phyloP scores from a whole-genome alignment of 1,140 invertebrate genomes.

The Matsumurasca onukii region DNA sequence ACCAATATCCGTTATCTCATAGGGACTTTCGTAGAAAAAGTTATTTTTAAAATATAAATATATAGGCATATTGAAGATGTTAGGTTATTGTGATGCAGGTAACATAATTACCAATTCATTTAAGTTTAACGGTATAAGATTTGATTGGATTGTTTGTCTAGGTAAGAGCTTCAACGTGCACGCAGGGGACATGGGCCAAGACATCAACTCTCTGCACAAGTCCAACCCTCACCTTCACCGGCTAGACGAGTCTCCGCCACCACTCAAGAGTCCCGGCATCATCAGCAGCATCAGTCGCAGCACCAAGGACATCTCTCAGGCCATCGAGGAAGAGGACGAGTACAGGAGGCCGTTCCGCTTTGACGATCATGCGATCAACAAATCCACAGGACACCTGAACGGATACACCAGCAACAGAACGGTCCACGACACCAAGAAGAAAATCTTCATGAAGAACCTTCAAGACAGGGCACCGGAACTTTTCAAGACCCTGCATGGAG shows the following conservation, averaged over 20 bases:
- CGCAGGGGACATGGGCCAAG: slow-evolving; percentile 45
- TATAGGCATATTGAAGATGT: no score
- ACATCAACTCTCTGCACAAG: slow-evolving; percentile 58
- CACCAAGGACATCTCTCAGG: slow-evolving; percentile 62
- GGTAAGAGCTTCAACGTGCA: slow-evolving; percentile 86
- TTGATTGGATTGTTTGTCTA: no score
- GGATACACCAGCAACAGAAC: slow-evolving; percentile 46
- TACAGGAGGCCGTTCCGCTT: slow-evolving; percentile 34
- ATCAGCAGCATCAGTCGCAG: slow-evolving; percentile 80
- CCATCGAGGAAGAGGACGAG: slow-evolving; percentile 45
- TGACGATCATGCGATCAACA: slow-evolving; percentile 55
- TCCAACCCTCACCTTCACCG: slow-evolving; percentile 73
- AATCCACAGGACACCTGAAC: slow-evolving; percentile 53
- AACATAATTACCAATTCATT: no score
- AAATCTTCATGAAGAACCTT: slow-evolving; percentile 68
- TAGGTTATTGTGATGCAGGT: no score
- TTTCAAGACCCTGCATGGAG: slow-evolving; percentile 66
- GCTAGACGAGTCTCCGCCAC: slow-evolving; percentile 65
- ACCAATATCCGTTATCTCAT: no score
- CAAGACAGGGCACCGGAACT: slow-evolving; percentile 73
- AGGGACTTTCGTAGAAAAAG: no score
- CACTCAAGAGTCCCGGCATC: slow-evolving; percentile 79
- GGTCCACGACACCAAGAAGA: slow-evolving; percentile 58
- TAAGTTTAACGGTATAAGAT: no score
- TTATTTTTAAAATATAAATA: no score